Evolutionary conservation across 2,797 vertebrate species (phyloP).

Genomic region (Thaleichthys pacificus): DNA sequence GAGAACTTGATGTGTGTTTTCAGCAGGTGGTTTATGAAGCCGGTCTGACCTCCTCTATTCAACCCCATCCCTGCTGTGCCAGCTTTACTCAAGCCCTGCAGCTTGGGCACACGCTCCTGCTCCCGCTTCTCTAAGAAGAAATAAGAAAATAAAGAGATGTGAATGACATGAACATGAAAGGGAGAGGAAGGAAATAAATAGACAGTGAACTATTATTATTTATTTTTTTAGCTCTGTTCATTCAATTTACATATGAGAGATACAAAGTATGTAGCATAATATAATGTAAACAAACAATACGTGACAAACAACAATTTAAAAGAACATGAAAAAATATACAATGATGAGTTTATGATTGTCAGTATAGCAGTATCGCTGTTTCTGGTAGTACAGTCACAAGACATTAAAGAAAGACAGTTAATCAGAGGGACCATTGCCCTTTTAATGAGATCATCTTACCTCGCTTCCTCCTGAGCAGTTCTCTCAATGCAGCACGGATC

Average conservation of each 20-base stretch:
- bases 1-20: slow-evolving; percentile 62
- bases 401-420: too few species aligned
- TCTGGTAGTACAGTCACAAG: too few species aligned
- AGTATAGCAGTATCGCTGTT: too few species aligned
- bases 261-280: too few species aligned
- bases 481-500: slow-evolving; percentile 88
- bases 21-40: slow-evolving; percentile 56
- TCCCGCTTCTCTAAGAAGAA: slow-evolving; percentile 84
- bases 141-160: not conserved
- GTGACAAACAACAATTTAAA: too few species aligned
- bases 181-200: not conserved
- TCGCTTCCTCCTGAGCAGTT: slow-evolving; percentile 89
- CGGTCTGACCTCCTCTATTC: slow-evolving; percentile 34
- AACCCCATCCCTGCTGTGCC: slow-evolving; percentile 40
- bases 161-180: not conserved
- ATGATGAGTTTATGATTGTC: too few species aligned
- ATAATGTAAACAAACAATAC: too few species aligned
- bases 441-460: slow-evolving; percentile 38
- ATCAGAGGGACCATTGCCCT: too few species aligned
- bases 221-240: not conserved
- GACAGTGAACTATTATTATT: not conserved
- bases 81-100: slow-evolving; percentile 69
- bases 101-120: slow-evolving; percentile 81
- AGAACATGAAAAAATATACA: too few species aligned
- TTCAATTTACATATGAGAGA: not conserved